A percentile compares a stretch with the other conserved stretches of the same genome.
Evolutionary conservation across 2,888 invertebrate species (phyloP).

Genomic region (Seira musarum): DNA sequence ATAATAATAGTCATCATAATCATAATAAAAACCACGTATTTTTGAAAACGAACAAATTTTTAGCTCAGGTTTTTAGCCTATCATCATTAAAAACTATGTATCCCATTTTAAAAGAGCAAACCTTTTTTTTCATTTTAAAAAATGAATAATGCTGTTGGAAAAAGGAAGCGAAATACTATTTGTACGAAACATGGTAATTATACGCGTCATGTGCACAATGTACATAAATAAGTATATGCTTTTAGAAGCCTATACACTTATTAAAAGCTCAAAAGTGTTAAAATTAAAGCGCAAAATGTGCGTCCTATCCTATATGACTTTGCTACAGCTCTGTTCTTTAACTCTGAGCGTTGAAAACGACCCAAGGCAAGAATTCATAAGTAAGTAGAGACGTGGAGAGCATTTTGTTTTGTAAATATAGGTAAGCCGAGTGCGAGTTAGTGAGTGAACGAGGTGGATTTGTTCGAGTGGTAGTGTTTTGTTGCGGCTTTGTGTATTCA

Average conservation of each 20-base stretch:
- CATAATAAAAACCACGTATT: constrained; percentile 22
- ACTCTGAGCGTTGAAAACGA: constrained; percentile 21
- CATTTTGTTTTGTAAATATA: constrained; percentile 9
- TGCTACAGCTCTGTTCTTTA: not conserved
- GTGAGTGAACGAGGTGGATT: not conserved
- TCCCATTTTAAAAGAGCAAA: not conserved
- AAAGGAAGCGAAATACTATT: constrained; percentile 21
- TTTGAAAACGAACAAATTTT: too few species aligned
- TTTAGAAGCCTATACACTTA: constrained; percentile 1
- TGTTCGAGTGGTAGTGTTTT: not conserved
- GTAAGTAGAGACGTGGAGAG: not conserved
- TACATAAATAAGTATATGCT: not conserved
- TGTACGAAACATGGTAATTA: not conserved
- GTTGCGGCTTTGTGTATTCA: constrained; percentile 7
- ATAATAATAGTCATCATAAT: constrained; percentile 38
- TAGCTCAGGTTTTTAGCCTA: too few species aligned
- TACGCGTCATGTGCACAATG: not conserved
- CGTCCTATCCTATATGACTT: not conserved
- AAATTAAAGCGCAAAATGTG: not conserved
- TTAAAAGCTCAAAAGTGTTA: constrained; percentile 26
- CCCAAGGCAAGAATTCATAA: constrained; percentile 42
- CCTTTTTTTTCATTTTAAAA: constrained; percentile 3
- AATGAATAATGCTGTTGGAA: not conserved
- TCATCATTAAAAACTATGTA: not conserved
- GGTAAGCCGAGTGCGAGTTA: not conserved